Conservation (phyloP, 2,888 invertebrate genomes). For the Drosophila robusta region DNA sequence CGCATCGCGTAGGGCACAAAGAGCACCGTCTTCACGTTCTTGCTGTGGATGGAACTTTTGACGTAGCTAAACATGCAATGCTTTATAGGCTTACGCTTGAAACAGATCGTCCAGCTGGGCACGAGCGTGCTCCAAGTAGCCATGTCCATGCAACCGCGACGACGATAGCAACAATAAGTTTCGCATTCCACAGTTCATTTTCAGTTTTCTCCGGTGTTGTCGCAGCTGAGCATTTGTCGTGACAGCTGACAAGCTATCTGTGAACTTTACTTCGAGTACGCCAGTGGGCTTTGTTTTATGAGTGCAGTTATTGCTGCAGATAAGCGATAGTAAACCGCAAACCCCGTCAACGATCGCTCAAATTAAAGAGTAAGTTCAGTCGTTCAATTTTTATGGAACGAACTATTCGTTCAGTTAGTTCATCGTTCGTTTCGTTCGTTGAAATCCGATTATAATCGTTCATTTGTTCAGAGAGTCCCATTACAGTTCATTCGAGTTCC, state of each 20-base stretch:
- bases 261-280: not conserved
- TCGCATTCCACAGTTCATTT: slow-evolving; percentile 39
- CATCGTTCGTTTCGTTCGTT: too few species aligned
- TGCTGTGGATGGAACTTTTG: slow-evolving; percentile 85
- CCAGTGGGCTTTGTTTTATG: too few species aligned
- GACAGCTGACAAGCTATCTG: not conserved
- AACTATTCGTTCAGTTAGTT: too few species aligned
- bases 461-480: too few species aligned
- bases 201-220: not conserved
- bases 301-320: too few species aligned
- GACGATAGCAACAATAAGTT: slow-evolving; percentile 88
- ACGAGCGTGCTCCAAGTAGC: slow-evolving; percentile 89
- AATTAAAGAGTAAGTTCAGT: too few species aligned
- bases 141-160: slow-evolving; percentile 89
- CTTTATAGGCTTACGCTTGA: slow-evolving; percentile 86
- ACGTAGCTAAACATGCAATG: not conserved
- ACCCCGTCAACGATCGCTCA: too few species aligned
- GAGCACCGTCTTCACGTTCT: slow-evolving; percentile 88
- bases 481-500: too few species aligned
- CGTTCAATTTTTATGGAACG: too few species aligned
- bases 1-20: slow-evolving; percentile 91
- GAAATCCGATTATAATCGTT: too few species aligned
- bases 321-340: too few species aligned
- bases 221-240: not conserved
- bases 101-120: slow-evolving; percentile 88